These are phyloP conservation scores for Miniopterus natalensis DNA, from an alignment of 2,113 vertebrate species.

Conservation along the genomic window DNA sequence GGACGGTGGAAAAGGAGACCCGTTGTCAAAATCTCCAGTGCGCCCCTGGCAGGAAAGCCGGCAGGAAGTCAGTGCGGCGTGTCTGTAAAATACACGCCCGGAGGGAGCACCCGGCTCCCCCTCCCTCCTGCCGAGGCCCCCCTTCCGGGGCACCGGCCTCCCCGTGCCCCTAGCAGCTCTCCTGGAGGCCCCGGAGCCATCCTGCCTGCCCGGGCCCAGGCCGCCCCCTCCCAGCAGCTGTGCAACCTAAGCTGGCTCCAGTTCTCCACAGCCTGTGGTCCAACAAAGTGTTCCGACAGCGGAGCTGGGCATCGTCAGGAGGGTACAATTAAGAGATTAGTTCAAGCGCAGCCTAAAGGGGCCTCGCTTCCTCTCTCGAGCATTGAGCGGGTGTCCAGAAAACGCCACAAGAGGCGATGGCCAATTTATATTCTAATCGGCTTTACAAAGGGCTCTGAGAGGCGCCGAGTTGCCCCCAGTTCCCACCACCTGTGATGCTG, in stretches of 20 bases:
- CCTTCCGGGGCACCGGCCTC: background rate
- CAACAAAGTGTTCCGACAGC: background rate
- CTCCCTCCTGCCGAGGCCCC: accelerated
- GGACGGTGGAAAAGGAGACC: background rate
- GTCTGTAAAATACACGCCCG: background rate
- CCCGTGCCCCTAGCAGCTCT: too few relatives aligned
- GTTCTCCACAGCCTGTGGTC: accelerated
- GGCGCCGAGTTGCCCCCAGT: accelerated
- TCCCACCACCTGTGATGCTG: background rate
- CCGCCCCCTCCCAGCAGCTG: background rate
- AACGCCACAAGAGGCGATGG: background rate
- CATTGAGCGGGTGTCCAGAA: background rate
- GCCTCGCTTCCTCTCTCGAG: background rate
- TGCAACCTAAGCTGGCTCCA: background rate
- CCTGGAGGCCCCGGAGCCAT: accelerated
- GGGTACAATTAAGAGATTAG: background rate
- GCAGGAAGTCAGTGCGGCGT: background rate
- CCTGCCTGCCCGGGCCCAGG: background rate
- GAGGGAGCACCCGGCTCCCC: background rate
- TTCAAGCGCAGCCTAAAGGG: accelerated
- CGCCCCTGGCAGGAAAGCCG: accelerated
- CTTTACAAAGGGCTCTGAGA: background rate
- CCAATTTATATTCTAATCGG: background rate
- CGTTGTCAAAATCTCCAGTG: background rate
- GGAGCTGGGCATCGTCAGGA: background rate